phyloP scores from a whole-genome alignment of 2,888 invertebrate genomes.

The Omphaloscelis lunosa region DNA sequence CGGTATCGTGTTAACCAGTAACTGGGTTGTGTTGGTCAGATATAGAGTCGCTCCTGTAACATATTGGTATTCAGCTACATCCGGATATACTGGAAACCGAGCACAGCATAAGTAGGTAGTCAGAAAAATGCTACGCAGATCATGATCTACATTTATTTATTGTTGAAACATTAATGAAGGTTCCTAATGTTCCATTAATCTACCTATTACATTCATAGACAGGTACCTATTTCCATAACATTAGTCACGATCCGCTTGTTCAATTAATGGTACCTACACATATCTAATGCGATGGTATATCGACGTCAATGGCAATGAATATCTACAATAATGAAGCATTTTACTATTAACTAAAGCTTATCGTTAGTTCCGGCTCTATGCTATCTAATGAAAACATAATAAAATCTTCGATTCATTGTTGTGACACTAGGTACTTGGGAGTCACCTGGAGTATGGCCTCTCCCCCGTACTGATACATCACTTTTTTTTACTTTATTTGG shows the following conservation, averaged over 20 bases:
- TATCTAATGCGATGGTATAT: not conserved
- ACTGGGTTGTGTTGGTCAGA: too few species aligned
- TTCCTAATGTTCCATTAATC: not conserved
- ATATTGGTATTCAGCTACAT: not conserved
- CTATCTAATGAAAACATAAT: not conserved
- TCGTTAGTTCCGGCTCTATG: not conserved
- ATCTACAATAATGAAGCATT: not conserved
- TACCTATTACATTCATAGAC: too few species aligned
- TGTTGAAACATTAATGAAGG: not conserved
- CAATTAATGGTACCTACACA: conserved; percentile 15
- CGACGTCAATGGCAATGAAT: conserved; percentile 6
- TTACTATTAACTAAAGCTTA: not conserved
- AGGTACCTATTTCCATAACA: conserved; percentile 19
- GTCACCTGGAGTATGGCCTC: too few species aligned
- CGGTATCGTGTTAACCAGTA: too few species aligned
- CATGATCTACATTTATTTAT: not conserved
- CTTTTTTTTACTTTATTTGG: too few species aligned
- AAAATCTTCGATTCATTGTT: not conserved
- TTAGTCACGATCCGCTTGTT: conserved; percentile 52
- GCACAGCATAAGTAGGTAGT: too few species aligned
- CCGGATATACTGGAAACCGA: not conserved
- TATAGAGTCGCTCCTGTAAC: too few species aligned
- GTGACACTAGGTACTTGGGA: too few species aligned
- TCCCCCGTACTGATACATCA: too few species aligned
- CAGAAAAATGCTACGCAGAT: not conserved